Percentiles rank a stretch among this genome's conserved stretches.
Evolutionary conservation across 2,113 vertebrate genomes (phyloP).

Genomic region (Lates calcarifer): DNA sequence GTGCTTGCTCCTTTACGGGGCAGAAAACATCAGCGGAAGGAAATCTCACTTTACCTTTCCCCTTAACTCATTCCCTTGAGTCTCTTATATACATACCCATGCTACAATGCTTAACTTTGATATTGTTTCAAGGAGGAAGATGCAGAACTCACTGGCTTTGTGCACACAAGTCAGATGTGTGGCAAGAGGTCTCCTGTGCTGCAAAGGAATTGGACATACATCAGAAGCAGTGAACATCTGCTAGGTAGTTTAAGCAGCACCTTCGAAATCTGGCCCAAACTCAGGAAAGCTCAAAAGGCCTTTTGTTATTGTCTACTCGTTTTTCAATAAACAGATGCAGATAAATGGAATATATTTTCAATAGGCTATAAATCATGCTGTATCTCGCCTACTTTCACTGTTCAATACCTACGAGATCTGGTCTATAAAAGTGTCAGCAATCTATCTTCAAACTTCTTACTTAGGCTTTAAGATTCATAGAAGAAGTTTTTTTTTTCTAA

Average conservation of each 20-base stretch:
- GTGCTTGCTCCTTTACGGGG: slow-evolving; percentile 23
- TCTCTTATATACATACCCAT: neutral
- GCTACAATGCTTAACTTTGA: slow-evolving; percentile 33
- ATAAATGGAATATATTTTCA: slow-evolving; percentile 45
- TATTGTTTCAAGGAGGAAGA: slow-evolving; percentile 24
- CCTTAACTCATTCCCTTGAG: slow-evolving; percentile 10
- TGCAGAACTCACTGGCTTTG: neutral
- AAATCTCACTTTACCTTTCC: slow-evolving; percentile 38
- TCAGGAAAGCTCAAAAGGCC: slow-evolving; percentile 31
- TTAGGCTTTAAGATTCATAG: neutral
- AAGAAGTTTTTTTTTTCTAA: neutral
- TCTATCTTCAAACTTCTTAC: neutral
- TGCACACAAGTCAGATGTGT: slow-evolving; percentile 31
- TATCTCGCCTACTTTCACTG: slow-evolving; percentile 8
- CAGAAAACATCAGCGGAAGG: slow-evolving; percentile 37
- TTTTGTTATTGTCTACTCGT: slow-evolving; percentile 45
- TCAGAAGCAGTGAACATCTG: slow-evolving; percentile 65
- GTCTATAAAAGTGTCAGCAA: slow-evolving; percentile 17
- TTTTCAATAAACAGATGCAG: slow-evolving; percentile 53
- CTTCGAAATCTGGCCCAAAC: slow-evolving; percentile 29
- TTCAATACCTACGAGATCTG: neutral
- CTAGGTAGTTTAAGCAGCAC: slow-evolving; percentile 51
- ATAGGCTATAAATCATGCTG: slow-evolving; percentile 32
- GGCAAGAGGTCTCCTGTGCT: slow-evolving; percentile 30
- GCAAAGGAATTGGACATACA: slow-evolving; percentile 43